Base-by-base conservation (phyloP, 2,113 vertebrate genomes). In the Chaenogobius annularis region DNA sequence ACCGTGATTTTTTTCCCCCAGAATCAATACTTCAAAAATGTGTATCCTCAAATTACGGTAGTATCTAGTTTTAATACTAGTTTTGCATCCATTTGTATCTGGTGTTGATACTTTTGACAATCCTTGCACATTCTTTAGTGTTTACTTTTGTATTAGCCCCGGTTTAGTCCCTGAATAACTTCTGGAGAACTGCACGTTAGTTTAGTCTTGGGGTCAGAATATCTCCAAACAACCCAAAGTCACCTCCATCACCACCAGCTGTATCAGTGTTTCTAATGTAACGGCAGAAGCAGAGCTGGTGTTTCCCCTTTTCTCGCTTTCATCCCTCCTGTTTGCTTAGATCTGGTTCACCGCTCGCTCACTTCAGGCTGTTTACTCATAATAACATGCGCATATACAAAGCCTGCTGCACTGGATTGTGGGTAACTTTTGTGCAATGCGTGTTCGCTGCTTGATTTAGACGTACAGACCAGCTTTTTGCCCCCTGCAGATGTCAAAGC, bases 341-440 rank as follows among this genome's bases (percentile, higher is more conserved):
- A 61, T 61, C 17, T 35, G 26, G 58, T 61, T 61, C 37, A 23
- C 61, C n/a, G 55, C 40, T 35, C 9, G 0, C 5, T 10, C 43
- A 56, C 59, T 67, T 46, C 46, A 62, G 20, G 50, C 54, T 66
- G 56, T 37, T 48, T 10, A 77, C 35, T 46, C 54, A 69, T 20
- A 72, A 77, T 74, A 77, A 77, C 63, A 82, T 82, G 70, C 72
- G 80, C 64, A 9, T 35, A 54, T 10, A 54, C 50, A 54, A 35
- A 26, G 23, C 55, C 12, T 54, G 69, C 74, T 58, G 73, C 43
- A 69, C 26, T 79, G 73, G 75, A 79, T 79, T 83, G 65, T 85
- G 80, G 80, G 80, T 74, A 54, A n/a, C 19, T 1, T 10, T 37
- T 37, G 58, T 31, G 22, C 55, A 2, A 14, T 59, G 23, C 11